A percentile compares a stretch with the other conserved stretches of the same genome.
phyloP scores from a whole-genome alignment of 2,888 invertebrate genomes.

The Clistopyga incitator region DNA sequence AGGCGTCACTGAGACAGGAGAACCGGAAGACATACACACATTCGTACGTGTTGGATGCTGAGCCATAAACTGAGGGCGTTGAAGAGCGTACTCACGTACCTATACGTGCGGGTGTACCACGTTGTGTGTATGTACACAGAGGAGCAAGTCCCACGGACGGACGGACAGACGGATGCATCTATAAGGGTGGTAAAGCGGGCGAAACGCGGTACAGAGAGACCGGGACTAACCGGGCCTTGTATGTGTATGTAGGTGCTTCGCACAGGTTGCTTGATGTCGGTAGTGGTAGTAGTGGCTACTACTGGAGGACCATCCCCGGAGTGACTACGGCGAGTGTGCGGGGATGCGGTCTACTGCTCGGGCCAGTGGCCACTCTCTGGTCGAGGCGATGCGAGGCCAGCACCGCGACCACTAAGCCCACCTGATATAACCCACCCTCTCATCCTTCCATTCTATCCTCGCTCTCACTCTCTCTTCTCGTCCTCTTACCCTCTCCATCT shows the following conservation, averaged over 20 bases:
- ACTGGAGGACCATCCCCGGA: slow-evolving; percentile 53
- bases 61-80: slow-evolving; percentile 52
- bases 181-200: slow-evolving; percentile 60
- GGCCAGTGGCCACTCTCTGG: slow-evolving; percentile 81
- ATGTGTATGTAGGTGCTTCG: slow-evolving; percentile 17
- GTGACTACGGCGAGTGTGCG: slow-evolving; percentile 65
- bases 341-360: slow-evolving; percentile 71
- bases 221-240: slow-evolving; percentile 55
- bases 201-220: slow-evolving; percentile 52
- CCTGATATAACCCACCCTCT: slow-evolving; percentile 81
- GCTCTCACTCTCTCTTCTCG: slow-evolving; percentile 38
- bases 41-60: slow-evolving; percentile 47
- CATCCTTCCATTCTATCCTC: slow-evolving; percentile 45
- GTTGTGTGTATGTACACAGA: slow-evolving; percentile 9
- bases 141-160: slow-evolving; percentile 15
- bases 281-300: slow-evolving; percentile 45
- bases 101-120: slow-evolving; percentile 15
- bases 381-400: slow-evolving; percentile 80
- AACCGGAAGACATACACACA: slow-evolving; percentile 20
- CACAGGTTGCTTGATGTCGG: slow-evolving; percentile 31
- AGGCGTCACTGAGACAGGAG: slow-evolving; percentile 49
- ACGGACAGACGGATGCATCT: slow-evolving; percentile 57
- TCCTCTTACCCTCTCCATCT: slow-evolving; percentile 38
- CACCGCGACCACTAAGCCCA: slow-evolving; percentile 82
- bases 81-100: slow-evolving; percentile 51